Evolutionary conservation across 2,888 invertebrate genomes (phyloP).

Genomic region (Cerastis leucographa): DNA sequence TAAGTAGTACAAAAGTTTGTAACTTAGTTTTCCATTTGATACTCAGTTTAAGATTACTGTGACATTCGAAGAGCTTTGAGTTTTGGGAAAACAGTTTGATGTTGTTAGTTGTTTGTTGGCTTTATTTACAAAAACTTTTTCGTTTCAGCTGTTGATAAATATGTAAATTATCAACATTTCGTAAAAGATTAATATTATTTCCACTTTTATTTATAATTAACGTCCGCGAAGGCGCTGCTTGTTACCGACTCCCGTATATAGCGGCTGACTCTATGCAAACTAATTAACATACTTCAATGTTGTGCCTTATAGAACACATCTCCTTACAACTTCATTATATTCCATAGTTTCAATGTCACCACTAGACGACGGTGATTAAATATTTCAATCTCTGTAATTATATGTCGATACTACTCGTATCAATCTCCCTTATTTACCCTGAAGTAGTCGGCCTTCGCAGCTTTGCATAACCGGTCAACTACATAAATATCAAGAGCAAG

Average conservation of each 20-base stretch:
- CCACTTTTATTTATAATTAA: background rate
- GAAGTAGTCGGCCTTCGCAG: slow-evolving; percentile 2
- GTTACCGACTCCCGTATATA: background rate
- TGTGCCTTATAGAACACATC: background rate
- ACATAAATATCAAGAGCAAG: slow-evolving; percentile 28
- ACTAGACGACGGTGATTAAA: slow-evolving; percentile 20
- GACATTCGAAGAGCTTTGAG: background rate
- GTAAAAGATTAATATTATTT: background rate
- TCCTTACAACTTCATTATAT: slow-evolving; percentile 2
- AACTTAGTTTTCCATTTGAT: background rate
- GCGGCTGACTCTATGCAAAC: slow-evolving; percentile 13
- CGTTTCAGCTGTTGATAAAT: background rate
- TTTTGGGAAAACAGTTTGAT: background rate
- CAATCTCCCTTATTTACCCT: slow-evolving; percentile 24
- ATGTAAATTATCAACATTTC: slow-evolving; percentile 15
- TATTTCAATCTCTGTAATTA: slow-evolving; percentile 20
- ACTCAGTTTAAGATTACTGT: background rate
- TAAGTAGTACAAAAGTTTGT: background rate
- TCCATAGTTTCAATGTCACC: slow-evolving; percentile 4
- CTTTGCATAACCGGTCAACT: slow-evolving; percentile 44
- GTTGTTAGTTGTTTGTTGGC: background rate
- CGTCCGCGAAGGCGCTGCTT: background rate
- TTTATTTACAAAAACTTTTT: background rate
- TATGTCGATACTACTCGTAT: slow-evolving; percentile 29
- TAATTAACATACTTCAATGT: slow-evolving; percentile 30